Evolutionary conservation across 1,140 invertebrate genomes (phyloP).

Genomic region (Eulimnadia texana): DNA sequence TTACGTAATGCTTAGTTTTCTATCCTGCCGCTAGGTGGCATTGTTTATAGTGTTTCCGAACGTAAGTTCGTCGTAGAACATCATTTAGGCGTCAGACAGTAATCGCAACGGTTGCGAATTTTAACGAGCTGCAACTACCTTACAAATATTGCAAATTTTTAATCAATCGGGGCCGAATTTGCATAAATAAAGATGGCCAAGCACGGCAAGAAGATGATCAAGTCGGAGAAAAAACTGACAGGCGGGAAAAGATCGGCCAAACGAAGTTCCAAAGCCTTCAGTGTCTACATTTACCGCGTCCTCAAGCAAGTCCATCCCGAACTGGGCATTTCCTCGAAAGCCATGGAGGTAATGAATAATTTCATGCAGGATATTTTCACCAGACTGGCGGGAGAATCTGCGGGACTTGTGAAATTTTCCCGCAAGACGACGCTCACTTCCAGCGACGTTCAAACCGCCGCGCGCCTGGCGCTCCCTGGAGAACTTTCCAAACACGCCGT

Average conservation of each 20-base stretch:
- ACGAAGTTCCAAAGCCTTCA: constrained; percentile 12
- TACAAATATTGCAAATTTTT: too few relatives aligned
- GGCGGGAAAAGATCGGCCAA: neutral
- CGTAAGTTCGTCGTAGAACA: too few relatives aligned
- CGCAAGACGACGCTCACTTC: constrained; percentile 28
- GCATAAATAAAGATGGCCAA: neutral
- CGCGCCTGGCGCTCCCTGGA: constrained; percentile 29
- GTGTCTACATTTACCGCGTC: constrained; percentile 25
- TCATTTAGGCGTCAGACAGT: too few relatives aligned
- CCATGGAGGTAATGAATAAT: constrained; percentile 37
- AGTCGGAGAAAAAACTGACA: neutral
- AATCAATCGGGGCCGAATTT: too few relatives aligned
- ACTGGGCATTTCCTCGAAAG: constrained; percentile 35
- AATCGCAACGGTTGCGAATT: too few relatives aligned
- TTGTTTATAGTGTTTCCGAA: too few relatives aligned
- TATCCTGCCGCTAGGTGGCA: too few relatives aligned
- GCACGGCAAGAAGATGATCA: neutral
- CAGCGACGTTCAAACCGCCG: constrained; percentile 31
- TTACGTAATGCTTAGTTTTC: too few relatives aligned
- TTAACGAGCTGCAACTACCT: too few relatives aligned
- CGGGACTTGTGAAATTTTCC: constrained; percentile 27
- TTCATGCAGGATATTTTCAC: constrained; percentile 34
- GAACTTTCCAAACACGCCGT: constrained; percentile 34
- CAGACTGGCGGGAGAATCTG: constrained; percentile 28
- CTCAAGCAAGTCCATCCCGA: constrained; percentile 35